Conservation (phyloP, 2,888 invertebrate genomes). For the Melolontha melolontha region DNA sequence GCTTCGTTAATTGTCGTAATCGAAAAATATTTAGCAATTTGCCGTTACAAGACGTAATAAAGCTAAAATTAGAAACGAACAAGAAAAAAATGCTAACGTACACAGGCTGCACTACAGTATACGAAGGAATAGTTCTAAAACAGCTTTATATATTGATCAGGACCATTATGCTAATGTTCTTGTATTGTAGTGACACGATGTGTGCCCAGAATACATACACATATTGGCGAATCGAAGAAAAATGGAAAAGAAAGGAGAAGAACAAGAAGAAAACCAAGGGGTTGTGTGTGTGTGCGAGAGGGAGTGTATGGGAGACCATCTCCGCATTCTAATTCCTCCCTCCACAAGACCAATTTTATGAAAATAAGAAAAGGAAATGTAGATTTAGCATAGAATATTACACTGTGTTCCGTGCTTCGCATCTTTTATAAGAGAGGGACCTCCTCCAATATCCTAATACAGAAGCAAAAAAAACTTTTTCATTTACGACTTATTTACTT, state of each 20-base stretch:
- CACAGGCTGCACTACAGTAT: not conserved
- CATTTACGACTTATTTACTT: constrained; percentile 41
- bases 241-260: constrained; percentile 3
- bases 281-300: constrained; percentile 25
- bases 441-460: constrained; percentile 1
- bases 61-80: constrained; percentile 1
- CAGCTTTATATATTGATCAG: constrained; percentile 53
- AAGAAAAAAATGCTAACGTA: not conserved
- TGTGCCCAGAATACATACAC: constrained; percentile 50
- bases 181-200: constrained; percentile 53
- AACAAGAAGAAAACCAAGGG: constrained; percentile 12
- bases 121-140: constrained; percentile 33
- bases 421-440: constrained; percentile 43
- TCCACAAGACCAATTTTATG: constrained; percentile 54
- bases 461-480: constrained; percentile 35
- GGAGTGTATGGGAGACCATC: constrained; percentile 48
- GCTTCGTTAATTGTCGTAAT: too few relatives aligned
- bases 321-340: constrained; percentile 53
- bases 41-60: not conserved
- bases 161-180: constrained; percentile 55
- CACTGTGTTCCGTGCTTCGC: constrained; percentile 48
- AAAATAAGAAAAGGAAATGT: constrained; percentile 57
- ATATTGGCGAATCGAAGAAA: constrained; percentile 41
- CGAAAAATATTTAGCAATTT: not conserved
- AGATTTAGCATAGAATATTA: constrained; percentile 56